phyloP scores from a whole-genome alignment of 2,113 vertebrate genomes.

The Boulengeromyrus knoepffleri region DNA sequence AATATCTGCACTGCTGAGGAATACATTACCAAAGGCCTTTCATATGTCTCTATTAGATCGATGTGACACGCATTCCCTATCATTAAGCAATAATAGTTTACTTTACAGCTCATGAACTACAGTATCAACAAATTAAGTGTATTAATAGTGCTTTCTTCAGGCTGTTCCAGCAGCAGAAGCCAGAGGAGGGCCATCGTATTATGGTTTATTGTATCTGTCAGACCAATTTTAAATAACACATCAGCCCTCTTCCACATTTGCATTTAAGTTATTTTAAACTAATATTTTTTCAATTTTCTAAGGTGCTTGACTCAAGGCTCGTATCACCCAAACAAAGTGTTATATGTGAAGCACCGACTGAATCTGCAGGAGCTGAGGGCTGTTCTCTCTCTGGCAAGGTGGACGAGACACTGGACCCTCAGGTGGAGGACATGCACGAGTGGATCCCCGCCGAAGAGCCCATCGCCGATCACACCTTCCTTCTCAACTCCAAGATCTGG shows the following conservation, averaged over 20 bases:
- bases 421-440: conserved; percentile 59
- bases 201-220: conserved; percentile 57
- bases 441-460: conserved; percentile 65
- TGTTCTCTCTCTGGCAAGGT: conserved; percentile 31
- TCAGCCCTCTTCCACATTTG: conserved; percentile 47
- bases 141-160: conserved; percentile 48
- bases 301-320: background rate
- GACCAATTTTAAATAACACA: conserved; percentile 47
- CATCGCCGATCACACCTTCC: conserved; percentile 57
- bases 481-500: conserved; percentile 64
- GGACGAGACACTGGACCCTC: conserved; percentile 42
- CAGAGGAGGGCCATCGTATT: conserved; percentile 20
- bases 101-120: conserved; percentile 69
- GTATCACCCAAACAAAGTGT: background rate
- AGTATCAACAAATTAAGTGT: conserved; percentile 65
- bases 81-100: conserved; percentile 72
- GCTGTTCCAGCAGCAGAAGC: conserved; percentile 23
- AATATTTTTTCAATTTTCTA: conserved; percentile 47
- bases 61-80: conserved; percentile 60
- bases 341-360: background rate
- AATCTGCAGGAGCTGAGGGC: background rate
- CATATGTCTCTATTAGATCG: conserved; percentile 66
- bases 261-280: conserved; percentile 63
- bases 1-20: conserved; percentile 54
- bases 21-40: conserved; percentile 51